These are phyloP conservation scores for Holacanthus passer DNA, from an alignment of 2,113 vertebrate genomes.

Conservation along the genomic window DNA sequence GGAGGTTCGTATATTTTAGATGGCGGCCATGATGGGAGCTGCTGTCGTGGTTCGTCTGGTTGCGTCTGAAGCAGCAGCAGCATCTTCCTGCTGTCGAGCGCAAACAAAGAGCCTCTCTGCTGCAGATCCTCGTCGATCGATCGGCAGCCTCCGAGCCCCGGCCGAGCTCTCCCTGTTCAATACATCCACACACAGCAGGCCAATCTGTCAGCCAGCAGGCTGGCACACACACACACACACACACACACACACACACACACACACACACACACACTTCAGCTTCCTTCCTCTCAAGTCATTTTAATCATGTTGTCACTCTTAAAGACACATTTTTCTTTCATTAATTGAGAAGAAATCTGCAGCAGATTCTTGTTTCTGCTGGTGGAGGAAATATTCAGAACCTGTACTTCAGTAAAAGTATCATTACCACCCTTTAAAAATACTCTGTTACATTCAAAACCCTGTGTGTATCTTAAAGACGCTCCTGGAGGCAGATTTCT, in stretches of 20 bases:
- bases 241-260: slow-evolving; percentile 45
- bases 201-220: slow-evolving; percentile 57
- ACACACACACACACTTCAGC: slow-evolving; percentile 30
- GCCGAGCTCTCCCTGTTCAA: slow-evolving; percentile 58
- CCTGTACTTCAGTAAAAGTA: too few relatives aligned
- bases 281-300: not conserved
- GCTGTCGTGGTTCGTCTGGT: not conserved
- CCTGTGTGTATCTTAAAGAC: not conserved
- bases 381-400: not conserved
- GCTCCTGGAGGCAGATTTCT: too few relatives aligned
- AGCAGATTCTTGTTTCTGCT: not conserved
- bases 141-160: slow-evolving; percentile 44
- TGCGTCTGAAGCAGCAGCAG: slow-evolving; percentile 6
- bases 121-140: slow-evolving; percentile 66
- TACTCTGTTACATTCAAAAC: not conserved
- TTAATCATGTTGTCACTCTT: slow-evolving; percentile 14
- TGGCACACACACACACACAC: slow-evolving; percentile 34
- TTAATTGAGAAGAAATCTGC: slow-evolving; percentile 3
- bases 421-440: not conserved
- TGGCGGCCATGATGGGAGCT: not conserved
- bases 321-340: not conserved
- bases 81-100: slow-evolving; percentile 26
- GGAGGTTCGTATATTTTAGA: not conserved
- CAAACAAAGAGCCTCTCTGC: slow-evolving; percentile 63
- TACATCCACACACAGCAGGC: slow-evolving; percentile 58